A percentile compares a stretch with the other conserved stretches of the same genome.
These are phyloP conservation scores for Cacatua alba DNA, from an alignment of 2,113 vertebrate genomes.

Conservation along the genomic window DNA sequence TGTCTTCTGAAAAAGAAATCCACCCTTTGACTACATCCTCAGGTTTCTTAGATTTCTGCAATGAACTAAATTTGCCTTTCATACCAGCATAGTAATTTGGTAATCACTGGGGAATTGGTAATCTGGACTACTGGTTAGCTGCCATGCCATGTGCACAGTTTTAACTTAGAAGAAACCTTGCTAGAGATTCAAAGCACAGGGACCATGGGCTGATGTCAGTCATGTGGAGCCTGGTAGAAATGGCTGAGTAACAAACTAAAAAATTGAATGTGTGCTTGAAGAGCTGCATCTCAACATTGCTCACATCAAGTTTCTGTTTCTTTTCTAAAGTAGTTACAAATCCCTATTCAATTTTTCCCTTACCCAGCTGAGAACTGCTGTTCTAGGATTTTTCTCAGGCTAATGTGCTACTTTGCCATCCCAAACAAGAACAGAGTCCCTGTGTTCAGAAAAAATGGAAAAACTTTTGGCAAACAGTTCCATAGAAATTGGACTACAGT, in stretches of 20 bases:
- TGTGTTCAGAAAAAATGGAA: background rate
- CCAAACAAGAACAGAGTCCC: background rate
- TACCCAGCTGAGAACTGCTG: background rate
- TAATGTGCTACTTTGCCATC: background rate
- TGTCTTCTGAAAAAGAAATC: background rate
- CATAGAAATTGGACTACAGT: background rate
- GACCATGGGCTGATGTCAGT: background rate
- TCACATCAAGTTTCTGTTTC: background rate
- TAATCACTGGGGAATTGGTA: background rate
- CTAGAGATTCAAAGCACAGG: background rate
- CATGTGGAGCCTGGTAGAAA: background rate
- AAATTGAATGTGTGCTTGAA: background rate
- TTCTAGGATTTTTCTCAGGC: background rate
- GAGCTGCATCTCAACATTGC: background rate
- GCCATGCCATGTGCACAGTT: background rate
- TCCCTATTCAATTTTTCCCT: background rate
- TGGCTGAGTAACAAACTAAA: background rate
- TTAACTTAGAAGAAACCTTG: background rate
- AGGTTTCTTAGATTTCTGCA: background rate
- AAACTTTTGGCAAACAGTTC: background rate
- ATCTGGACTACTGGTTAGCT: background rate
- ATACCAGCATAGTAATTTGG: background rate
- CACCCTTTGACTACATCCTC: background rate
- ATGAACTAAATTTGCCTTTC: background rate
- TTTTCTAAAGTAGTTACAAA: background rate